These are phyloP conservation scores for Sciurus niger DNA, from an alignment of 2,113 vertebrate species.

Conservation along the genomic window DNA sequence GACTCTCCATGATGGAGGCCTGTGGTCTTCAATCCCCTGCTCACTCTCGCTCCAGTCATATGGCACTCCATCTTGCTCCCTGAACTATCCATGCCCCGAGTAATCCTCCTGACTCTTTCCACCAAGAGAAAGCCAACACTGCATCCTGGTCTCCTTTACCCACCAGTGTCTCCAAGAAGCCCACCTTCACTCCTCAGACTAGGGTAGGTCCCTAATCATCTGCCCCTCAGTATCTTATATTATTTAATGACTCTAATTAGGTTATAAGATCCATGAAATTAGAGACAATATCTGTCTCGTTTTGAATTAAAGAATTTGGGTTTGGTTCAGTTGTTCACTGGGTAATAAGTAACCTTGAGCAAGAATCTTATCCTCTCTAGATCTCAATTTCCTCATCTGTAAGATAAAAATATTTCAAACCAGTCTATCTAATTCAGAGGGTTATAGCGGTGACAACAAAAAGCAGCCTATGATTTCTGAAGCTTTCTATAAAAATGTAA, in stretches of 20 bases:
- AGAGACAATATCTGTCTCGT: neutral
- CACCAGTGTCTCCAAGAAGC: neutral
- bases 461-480: neutral
- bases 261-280: neutral
- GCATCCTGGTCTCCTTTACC: neutral
- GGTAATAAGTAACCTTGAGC: neutral
- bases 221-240: neutral
- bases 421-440: neutral
- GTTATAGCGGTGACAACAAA: neutral
- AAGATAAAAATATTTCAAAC: conserved; percentile 29
- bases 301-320: neutral
- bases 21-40: neutral
- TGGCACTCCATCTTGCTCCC: too few species aligned
- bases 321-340: neutral
- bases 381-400: neutral
- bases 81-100: accelerated
- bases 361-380: neutral
- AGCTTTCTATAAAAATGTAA: neutral
- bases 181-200: neutral
- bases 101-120: neutral
- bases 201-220: neutral
- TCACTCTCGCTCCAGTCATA: accelerated
- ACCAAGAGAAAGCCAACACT: neutral
- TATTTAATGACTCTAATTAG: neutral
- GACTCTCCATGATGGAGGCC: neutral